These are phyloP conservation scores for Neuroterus valhalla DNA, from an alignment of 1,140 invertebrate genomes.

Conservation along the genomic window DNA sequence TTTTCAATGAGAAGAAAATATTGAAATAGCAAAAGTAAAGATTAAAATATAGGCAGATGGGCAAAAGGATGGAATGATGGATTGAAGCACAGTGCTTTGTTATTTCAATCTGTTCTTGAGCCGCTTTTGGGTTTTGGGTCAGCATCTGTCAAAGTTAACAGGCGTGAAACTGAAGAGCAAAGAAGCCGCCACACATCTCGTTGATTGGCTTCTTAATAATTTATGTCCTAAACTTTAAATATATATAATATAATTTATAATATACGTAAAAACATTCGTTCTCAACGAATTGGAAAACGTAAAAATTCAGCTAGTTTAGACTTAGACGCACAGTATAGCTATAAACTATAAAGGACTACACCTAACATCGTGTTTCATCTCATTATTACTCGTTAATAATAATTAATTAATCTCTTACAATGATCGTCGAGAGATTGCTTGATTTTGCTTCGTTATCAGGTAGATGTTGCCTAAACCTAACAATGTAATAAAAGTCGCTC, in stretches of 20 bases:
- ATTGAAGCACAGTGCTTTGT: no score
- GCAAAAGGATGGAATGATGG: no score
- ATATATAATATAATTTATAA: constrained; percentile 51
- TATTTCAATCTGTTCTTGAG: no score
- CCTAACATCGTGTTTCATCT: constrained; percentile 56
- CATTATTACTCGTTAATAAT: constrained; percentile 24
- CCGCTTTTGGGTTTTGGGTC: constrained; percentile 38
- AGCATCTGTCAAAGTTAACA: constrained; percentile 33
- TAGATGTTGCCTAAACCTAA: constrained; percentile 63
- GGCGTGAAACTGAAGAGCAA: neutral
- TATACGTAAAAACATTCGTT: constrained; percentile 61
- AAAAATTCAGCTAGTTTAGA: constrained; percentile 58
- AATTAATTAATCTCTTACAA: constrained; percentile 30
- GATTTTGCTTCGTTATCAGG: constrained; percentile 68
- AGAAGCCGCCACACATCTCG: constrained; percentile 51
- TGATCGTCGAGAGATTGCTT: constrained; percentile 56
- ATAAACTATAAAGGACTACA: constrained; percentile 56
- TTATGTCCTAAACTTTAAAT: constrained; percentile 47
- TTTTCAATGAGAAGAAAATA: no score
- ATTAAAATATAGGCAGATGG: no score
- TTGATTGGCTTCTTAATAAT: constrained; percentile 53
- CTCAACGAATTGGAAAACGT: constrained; percentile 63
- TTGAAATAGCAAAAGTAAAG: no score
- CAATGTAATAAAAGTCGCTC: constrained; percentile 35
- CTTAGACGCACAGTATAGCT: constrained; percentile 59